Evolutionary conservation across 37 sponge, comb jelly and placozoan species (phyloP), one percentile per base, ranked within the genome.

Genomic region (Dysidea cf. avara): DNA sequence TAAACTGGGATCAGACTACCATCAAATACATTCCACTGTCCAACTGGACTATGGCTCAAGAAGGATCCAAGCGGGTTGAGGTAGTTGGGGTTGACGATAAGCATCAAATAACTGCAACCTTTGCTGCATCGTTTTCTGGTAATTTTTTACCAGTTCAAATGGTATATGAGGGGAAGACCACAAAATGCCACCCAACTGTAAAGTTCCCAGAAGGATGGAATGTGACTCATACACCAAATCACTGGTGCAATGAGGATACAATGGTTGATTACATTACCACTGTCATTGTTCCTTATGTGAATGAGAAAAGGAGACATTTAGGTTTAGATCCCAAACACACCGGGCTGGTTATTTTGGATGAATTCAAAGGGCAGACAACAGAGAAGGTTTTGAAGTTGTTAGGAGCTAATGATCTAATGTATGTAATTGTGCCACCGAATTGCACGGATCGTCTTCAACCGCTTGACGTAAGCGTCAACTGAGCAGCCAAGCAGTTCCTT

Each of bases 1-100:
- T 86, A 21, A 86, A 80, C 48, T 81, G 81, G 76, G 82, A 87
- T 60, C 82, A 81, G 46, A 87, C 87, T 29, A 77, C 71, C 28
- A 61, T 87, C 3, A 62, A 76, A 64, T 29, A 53, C 17, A 67
- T 78, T 36, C 86, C 80, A 66, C n/a, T 46, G 34, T 72, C 74
- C 20, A 34, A 51, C 14, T 87, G 87, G 87, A 81, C 72, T 30
- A 75, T 87, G 72, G 77, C 75, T 9, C 26, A 33, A 24, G 37
- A 64, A 63, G 71, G 77, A 26, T 25, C 35, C 4, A 52, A 37
- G 35, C 32, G 87, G n/a, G 77, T 87, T 17, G 77, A 74, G 28
- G 63, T 81, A 28, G 66, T 47, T 30, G 87, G 82, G 17, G 25
- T n/a, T n/a, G n/a, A n/a, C n/a, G n/a, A n/a, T n/a, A n/a, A n/a